Conservation (phyloP, 2,797 vertebrate genomes). For the Masticophis lateralis region DNA sequence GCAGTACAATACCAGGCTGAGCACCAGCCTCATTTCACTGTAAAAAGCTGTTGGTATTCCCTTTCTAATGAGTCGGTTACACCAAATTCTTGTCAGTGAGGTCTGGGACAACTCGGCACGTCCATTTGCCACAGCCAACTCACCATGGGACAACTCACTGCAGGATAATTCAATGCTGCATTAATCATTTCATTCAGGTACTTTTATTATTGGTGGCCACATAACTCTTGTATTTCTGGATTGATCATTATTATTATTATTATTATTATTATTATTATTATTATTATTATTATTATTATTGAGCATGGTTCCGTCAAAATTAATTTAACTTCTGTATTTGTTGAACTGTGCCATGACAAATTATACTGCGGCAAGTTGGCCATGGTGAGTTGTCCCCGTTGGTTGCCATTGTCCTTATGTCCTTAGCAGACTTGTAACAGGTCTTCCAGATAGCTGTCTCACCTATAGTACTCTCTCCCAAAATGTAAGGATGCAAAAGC, state of each 20-base stretch:
- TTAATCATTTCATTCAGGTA: background rate
- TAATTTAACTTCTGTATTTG: background rate
- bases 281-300: background rate
- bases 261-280: background rate
- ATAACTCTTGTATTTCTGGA: background rate
- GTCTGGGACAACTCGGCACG: background rate
- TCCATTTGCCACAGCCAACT: background rate
- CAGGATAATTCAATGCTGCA: background rate
- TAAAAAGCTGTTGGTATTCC: background rate
- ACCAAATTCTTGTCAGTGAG: background rate
- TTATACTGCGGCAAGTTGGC: background rate
- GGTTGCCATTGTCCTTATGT: background rate
- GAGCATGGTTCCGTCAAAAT: background rate
- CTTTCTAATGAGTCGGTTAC: background rate
- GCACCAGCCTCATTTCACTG: background rate
- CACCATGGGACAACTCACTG: background rate
- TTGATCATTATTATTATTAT: background rate
- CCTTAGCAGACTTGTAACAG: background rate
- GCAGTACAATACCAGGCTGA: background rate
- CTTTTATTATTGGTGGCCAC: background rate
- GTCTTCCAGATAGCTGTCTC: background rate
- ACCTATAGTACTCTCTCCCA: background rate
- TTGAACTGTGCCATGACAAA: background rate
- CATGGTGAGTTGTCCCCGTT: background rate
- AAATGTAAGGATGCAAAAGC: background rate